phyloP scores from a whole-genome alignment of 2,797 vertebrate genomes.

The Apogon talboti region DNA sequence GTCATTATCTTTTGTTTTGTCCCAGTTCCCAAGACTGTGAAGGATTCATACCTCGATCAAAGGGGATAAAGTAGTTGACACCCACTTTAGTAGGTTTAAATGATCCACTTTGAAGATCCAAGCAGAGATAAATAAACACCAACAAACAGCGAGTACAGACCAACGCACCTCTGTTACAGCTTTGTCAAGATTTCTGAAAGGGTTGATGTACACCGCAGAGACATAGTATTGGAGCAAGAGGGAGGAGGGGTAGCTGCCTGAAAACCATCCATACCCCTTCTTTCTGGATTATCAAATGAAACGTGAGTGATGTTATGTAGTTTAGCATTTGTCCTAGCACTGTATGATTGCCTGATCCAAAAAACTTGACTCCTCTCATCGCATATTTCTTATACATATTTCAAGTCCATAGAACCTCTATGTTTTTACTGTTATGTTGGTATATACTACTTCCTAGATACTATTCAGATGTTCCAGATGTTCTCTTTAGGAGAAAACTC shows the following conservation, averaged over 20 bases:
- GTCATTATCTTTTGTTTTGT: slow-evolving; percentile 73
- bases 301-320: neutral
- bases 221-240: neutral
- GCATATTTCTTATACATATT: too few relatives aligned
- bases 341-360: neutral
- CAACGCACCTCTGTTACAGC: slow-evolving; percentile 40
- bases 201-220: slow-evolving; percentile 32
- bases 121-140: slow-evolving; percentile 78
- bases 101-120: slow-evolving; percentile 75
- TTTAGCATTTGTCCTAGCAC: slow-evolving; percentile 9
- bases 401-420: neutral
- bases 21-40: slow-evolving; percentile 60
- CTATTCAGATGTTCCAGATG: neutral
- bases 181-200: slow-evolving; percentile 46
- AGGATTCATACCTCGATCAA: slow-evolving; percentile 62
- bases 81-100: slow-evolving; percentile 77
- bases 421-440: neutral
- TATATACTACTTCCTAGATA: neutral
- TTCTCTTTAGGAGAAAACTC: neutral
- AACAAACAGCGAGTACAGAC: slow-evolving; percentile 67
- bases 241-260: slow-evolving; percentile 4
- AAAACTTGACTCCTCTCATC: neutral
- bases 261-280: slow-evolving; percentile 5
- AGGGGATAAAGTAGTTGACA: slow-evolving; percentile 75
- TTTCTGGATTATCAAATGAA: slow-evolving; percentile 25